Evolutionary conservation across 2,888 invertebrate species (phyloP).

Genomic region (Conchocele bisecta): DNA sequence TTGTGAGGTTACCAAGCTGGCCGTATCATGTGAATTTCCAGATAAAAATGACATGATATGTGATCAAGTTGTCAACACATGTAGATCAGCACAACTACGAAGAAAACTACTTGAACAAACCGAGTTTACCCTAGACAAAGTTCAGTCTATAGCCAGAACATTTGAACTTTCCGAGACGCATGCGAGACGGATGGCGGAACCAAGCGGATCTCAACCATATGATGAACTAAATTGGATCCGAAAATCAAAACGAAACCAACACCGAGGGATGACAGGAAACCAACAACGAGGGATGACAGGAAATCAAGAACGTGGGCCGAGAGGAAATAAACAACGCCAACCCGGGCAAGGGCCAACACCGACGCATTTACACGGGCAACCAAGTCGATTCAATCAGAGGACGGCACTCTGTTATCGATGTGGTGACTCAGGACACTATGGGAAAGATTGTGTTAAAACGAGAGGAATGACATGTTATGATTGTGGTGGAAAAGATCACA

Average conservation of each 20-base stretch:
- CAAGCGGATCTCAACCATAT: background rate
- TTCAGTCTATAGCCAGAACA: background rate
- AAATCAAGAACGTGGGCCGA: background rate
- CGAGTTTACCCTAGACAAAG: conserved; percentile 1
- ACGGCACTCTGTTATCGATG: background rate
- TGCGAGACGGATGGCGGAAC: background rate
- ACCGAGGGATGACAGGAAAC: too few species aligned
- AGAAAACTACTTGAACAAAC: background rate
- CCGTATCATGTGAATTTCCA: conserved; percentile 12
- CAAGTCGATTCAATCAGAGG: background rate
- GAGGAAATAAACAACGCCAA: background rate
- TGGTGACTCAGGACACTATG: background rate
- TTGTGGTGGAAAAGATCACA: background rate
- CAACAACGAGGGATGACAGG: too few species aligned
- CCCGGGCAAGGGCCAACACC: too few species aligned
- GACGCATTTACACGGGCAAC: background rate
- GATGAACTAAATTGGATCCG: background rate
- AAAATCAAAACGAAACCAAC: too few species aligned
- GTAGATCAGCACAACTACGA: background rate
- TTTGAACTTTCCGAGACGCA: conserved; percentile 1
- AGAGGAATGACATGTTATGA: conserved; percentile 1
- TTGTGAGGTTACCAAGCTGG: background rate
- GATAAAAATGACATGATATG: conserved; percentile 3
- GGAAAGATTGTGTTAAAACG: background rate
- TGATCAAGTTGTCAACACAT: conserved; percentile 6